phyloP scores from a whole-genome alignment of 2,113 vertebrate species.

The Elachura formosa region DNA sequence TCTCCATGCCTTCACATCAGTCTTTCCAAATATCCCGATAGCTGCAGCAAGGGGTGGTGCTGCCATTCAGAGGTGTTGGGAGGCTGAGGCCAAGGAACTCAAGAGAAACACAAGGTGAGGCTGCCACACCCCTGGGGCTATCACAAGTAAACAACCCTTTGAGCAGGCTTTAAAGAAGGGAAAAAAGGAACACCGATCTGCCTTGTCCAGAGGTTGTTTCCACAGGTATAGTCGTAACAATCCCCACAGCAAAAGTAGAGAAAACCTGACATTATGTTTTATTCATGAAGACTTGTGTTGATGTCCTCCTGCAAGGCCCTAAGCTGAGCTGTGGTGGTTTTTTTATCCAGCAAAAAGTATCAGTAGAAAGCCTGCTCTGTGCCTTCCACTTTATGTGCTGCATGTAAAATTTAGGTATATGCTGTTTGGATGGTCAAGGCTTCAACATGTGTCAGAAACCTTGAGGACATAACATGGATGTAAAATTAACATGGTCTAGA shows the following conservation, averaged over 20 bases:
- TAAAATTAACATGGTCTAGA: neutral
- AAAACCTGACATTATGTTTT: neutral
- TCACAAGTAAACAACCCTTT: neutral
- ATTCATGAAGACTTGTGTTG: neutral
- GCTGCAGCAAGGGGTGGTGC: neutral
- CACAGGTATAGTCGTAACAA: neutral
- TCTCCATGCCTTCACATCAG: neutral
- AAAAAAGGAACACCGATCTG: neutral
- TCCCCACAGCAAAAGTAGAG: neutral
- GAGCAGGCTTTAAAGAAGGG: neutral
- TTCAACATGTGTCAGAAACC: neutral
- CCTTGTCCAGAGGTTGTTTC: neutral
- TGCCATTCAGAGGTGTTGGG: fast-evolving
- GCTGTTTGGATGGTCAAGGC: neutral
- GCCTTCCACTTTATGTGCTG: neutral
- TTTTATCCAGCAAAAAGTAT: neutral
- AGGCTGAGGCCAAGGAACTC: neutral
- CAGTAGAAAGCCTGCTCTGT: neutral
- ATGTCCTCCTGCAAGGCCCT: neutral
- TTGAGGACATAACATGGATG: neutral
- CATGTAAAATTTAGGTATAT: neutral
- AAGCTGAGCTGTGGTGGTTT: neutral
- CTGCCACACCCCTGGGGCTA: neutral
- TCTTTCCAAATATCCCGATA: neutral
- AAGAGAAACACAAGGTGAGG: neutral